Percentiles rank a stretch among this genome's conserved stretches.
Evolutionary conservation across 1,140 invertebrate genomes (phyloP).

Genomic region (Heterodera carotae): DNA sequence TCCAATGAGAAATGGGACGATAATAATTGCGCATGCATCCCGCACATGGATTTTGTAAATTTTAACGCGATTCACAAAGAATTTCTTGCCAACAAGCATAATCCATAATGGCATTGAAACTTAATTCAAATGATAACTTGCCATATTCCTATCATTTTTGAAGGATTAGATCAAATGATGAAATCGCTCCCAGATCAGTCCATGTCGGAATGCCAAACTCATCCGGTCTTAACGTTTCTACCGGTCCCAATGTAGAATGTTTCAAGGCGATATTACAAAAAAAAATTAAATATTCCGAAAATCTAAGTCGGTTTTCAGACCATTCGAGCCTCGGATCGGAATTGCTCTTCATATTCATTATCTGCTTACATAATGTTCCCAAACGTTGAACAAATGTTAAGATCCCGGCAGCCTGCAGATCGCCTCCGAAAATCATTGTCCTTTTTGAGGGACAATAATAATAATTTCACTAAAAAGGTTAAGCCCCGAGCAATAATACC

Average conservation of each 20-base stretch:
- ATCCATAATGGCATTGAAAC: neutral
- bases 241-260: no score
- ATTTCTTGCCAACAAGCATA: neutral
- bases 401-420: neutral
- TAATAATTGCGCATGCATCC: neutral
- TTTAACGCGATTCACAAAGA: neutral
- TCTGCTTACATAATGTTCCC: neutral
- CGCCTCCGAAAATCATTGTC: neutral
- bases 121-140: neutral
- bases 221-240: no score
- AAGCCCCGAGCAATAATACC: no score
- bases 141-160: no score
- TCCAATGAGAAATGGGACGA: slow-evolving; percentile 3
- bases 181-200: no score
- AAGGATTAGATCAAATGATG: no score
- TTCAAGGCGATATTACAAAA: no score
- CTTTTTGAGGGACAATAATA: neutral
- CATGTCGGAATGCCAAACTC: no score
- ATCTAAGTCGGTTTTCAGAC: no score
- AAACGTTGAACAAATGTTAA: neutral
- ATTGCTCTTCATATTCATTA: no score
- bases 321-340: no score
- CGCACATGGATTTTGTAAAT: neutral
- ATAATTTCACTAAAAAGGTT: neutral
- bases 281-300: no score